Conservation (phyloP, 2,888 invertebrate genomes). For the Orchesella flavescens region DNA sequence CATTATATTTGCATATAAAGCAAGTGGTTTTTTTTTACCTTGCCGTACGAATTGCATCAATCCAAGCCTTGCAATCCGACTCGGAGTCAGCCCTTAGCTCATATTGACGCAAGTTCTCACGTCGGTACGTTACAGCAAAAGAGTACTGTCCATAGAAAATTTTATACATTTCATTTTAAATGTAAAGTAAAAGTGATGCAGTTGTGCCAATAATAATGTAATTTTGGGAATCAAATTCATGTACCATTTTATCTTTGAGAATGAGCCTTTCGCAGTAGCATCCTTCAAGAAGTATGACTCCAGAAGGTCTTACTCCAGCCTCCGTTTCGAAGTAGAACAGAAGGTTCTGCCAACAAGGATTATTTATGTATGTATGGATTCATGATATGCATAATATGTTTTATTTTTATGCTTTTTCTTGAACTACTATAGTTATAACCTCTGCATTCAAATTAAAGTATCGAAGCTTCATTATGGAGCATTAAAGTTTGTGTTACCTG, state of each 20-base stretch:
- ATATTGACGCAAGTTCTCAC: conserved; percentile 90
- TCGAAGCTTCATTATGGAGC: too few species aligned
- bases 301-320: conserved; percentile 84
- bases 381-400: conserved; percentile 68
- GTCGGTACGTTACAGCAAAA: conserved; percentile 89
- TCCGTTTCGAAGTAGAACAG: conserved; percentile 94
- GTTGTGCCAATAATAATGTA: too few species aligned
- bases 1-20: not conserved
- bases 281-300: conserved; percentile 89
- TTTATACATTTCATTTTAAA: conserved; percentile 72
- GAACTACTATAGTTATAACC: not conserved
- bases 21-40: conserved; percentile 78
- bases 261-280: conserved; percentile 89
- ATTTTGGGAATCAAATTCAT: too few species aligned
- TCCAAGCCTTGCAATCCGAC: conserved; percentile 91
- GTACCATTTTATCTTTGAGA: conserved; percentile 73
- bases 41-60: conserved; percentile 89
- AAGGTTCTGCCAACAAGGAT: conserved; percentile 80
- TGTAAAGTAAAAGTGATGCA: not conserved
- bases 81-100: conserved; percentile 89
- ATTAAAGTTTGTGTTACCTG: too few species aligned
- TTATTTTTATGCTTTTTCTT: not conserved
- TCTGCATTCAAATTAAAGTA: too few species aligned
- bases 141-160: conserved; percentile 80
- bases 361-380: not conserved